phyloP scores from a whole-genome alignment of 2,113 vertebrate species.

The Anguilla japonica region DNA sequence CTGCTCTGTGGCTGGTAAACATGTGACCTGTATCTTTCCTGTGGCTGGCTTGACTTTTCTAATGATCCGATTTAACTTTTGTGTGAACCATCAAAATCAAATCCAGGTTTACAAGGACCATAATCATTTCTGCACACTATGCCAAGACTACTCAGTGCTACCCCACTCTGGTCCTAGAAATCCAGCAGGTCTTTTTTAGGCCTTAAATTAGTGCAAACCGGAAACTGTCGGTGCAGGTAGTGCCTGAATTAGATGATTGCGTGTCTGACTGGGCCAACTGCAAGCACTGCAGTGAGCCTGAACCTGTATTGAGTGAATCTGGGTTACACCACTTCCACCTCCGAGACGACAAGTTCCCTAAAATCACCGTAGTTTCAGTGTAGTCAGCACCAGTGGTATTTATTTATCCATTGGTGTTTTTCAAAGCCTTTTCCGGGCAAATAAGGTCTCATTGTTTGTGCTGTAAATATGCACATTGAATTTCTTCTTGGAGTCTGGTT shows the following conservation, averaged over 20 bases:
- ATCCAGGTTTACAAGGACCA: no score
- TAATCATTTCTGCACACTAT: background rate
- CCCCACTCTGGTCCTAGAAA: background rate
- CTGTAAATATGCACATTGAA: no score
- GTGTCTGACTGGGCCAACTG: background rate
- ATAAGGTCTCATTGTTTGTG: background rate
- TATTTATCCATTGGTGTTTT: no score
- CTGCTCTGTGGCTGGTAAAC: no score
- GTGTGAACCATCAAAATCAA: no score
- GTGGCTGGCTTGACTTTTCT: no score
- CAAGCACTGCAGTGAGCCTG: background rate
- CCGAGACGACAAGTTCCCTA: background rate
- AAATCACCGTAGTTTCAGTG: background rate
- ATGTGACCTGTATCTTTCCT: no score
- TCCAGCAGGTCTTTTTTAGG: background rate
- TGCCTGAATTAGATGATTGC: background rate
- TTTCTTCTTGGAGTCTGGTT: no score
- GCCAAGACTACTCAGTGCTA: background rate
- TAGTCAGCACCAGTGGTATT: background rate
- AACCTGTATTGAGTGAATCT: background rate
- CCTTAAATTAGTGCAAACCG: background rate
- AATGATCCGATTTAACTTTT: no score
- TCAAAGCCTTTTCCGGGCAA: no score
- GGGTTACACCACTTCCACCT: background rate
- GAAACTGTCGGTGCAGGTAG: background rate